Evolutionary conservation across 1,140 invertebrate genomes (phyloP).

Genomic region (Oscheius sp.): DNA sequence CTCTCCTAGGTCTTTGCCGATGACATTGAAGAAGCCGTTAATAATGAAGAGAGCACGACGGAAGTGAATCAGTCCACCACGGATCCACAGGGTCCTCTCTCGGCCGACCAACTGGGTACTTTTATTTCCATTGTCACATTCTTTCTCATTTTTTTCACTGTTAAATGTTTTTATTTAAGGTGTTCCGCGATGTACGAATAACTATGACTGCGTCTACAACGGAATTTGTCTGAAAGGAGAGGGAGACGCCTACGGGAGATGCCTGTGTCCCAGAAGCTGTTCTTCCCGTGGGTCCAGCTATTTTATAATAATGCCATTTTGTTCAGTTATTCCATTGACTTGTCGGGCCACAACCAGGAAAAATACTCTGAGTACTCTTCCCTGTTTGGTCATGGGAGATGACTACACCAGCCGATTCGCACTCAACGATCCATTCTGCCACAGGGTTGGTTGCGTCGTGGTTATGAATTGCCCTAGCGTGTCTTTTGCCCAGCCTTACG

Average conservation of each 20-base stretch:
- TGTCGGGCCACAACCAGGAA: slow-evolving; percentile 28
- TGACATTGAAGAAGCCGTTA: not conserved
- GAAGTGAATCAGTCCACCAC: not conserved
- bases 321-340: slow-evolving; percentile 29
- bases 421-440: slow-evolving; percentile 45
- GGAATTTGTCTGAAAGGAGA: slow-evolving; percentile 53
- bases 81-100: slow-evolving; percentile 1
- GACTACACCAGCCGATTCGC: slow-evolving; percentile 48
- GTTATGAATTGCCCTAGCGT: not conserved
- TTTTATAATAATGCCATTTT: slow-evolving; percentile 7
- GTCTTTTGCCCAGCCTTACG: too few relatives aligned
- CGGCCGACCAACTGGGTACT: slow-evolving; percentile 12
- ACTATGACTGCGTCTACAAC: slow-evolving; percentile 51
- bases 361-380: slow-evolving; percentile 20
- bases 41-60: not conserved
- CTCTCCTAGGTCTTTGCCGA: not conserved
- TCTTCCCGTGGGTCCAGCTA: slow-evolving; percentile 43
- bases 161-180: slow-evolving; percentile 37
- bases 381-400: slow-evolving; percentile 51
- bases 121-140: not conserved
- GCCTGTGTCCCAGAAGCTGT: slow-evolving; percentile 55
- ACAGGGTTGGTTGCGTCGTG: slow-evolving; percentile 33
- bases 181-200: slow-evolving; percentile 46
- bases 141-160: not conserved
- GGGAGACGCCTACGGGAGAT: slow-evolving; percentile 42